Conservation (phyloP, 2,113 vertebrate genomes). For the Thermophis baileyi region DNA sequence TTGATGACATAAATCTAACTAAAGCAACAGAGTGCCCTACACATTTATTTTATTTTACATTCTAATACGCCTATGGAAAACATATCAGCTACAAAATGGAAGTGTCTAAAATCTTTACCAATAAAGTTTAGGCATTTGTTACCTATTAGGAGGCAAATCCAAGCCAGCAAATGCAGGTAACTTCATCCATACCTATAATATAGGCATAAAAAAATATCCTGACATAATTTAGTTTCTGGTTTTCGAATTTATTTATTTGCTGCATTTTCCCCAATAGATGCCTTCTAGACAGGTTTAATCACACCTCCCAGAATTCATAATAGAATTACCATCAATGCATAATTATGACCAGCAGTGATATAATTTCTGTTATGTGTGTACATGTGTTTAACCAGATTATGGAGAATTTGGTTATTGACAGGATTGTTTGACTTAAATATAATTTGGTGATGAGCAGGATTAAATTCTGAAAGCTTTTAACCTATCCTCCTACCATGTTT, state of each 20-base stretch:
- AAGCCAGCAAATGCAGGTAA: background rate
- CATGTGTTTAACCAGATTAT: background rate
- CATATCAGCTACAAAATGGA: background rate
- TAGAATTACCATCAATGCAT: background rate
- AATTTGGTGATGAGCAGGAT: background rate
- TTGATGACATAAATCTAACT: background rate
- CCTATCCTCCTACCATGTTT: background rate
- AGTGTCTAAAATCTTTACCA: background rate
- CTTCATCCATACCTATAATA: background rate
- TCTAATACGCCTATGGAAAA: background rate
- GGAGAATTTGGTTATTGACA: background rate
- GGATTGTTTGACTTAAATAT: background rate
- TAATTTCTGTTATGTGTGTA: background rate
- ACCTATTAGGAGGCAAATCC: background rate
- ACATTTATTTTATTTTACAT: background rate
- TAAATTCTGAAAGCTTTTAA: background rate
- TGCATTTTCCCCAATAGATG: background rate
- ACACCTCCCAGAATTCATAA: background rate
- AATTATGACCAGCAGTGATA: background rate
- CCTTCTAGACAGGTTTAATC: background rate
- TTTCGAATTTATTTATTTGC: background rate
- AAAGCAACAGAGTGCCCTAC: background rate
- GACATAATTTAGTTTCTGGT: background rate
- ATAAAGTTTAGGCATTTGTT: background rate
- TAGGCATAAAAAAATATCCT: background rate